Conservation (phyloP, 2,888 invertebrate species). For the Matsumyia berberina region DNA sequence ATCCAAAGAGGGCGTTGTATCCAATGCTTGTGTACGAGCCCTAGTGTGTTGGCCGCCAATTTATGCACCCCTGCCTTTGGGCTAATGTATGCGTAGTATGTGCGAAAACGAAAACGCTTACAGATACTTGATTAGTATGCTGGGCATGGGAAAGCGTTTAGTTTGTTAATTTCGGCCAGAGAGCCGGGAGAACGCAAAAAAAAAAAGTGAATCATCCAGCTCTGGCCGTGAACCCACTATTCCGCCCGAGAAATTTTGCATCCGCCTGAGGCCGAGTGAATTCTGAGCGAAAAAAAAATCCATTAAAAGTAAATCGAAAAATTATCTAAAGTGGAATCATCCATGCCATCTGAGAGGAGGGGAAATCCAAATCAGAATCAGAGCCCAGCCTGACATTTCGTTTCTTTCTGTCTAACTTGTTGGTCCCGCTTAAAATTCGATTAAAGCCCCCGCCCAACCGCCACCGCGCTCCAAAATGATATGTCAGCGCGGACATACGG, state of each 20-base stretch:
- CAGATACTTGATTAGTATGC: slow-evolving; percentile 67
- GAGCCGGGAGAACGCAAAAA: not conserved
- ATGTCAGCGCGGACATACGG: slow-evolving; percentile 72
- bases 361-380: slow-evolving; percentile 33
- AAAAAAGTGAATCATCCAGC: slow-evolving; percentile 1
- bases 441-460: slow-evolving; percentile 55
- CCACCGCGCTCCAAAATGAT: slow-evolving; percentile 59
- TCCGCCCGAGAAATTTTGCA: slow-evolving; percentile 26
- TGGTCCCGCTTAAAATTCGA: slow-evolving; percentile 70
- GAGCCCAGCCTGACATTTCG: slow-evolving; percentile 30
- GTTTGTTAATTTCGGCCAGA: slow-evolving; percentile 28
- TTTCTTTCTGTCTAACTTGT: slow-evolving; percentile 47
- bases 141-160: slow-evolving; percentile 58
- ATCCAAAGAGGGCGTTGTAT: not conserved
- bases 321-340: slow-evolving; percentile 71
- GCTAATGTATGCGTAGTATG: slow-evolving; percentile 37
- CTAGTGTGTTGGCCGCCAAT: slow-evolving; percentile 29
- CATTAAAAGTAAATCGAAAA: slow-evolving; percentile 71
- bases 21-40: not conserved
- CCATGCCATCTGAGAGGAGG: slow-evolving; percentile 8
- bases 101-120: slow-evolving; percentile 43
- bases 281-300: slow-evolving; percentile 16
- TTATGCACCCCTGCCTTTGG: slow-evolving; percentile 34
- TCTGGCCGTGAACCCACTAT: slow-evolving; percentile 28
- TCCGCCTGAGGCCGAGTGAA: slow-evolving; percentile 24